A percentile compares a stretch with the other conserved stretches of the same genome.
Evolutionary conservation across 2,888 invertebrate species (phyloP).

Genomic region (Thelaira solivaga): DNA sequence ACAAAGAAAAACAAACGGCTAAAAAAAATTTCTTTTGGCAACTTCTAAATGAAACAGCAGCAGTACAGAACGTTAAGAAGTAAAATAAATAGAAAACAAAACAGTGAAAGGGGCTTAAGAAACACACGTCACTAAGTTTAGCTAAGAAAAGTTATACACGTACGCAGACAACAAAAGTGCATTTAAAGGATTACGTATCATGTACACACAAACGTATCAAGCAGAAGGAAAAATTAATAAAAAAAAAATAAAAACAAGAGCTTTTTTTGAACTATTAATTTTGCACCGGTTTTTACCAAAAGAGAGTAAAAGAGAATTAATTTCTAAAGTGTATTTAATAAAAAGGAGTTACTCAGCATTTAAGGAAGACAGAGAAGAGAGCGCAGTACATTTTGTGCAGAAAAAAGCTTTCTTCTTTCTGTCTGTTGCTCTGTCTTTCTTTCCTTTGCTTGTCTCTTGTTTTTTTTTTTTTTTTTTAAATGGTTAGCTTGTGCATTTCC

Average conservation of each 20-base stretch:
- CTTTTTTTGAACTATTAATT: neutral
- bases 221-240: neutral
- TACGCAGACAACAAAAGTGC: neutral
- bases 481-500: constrained; percentile 2
- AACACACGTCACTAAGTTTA: constrained; percentile 5
- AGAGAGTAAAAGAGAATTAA: neutral
- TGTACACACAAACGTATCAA: neutral
- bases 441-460: constrained; percentile 13
- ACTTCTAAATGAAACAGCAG: neutral
- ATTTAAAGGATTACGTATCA: neutral
- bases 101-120: neutral
- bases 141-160: neutral
- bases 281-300: neutral
- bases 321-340: no score
- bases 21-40: neutral
- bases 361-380: neutral
- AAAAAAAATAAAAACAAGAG: neutral
- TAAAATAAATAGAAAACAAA: neutral
- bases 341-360: neutral
- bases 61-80: neutral
- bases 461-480: neutral
- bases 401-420: constrained; percentile 38
- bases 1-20: neutral
- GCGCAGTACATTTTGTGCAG: neutral
- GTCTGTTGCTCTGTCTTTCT: neutral